Percentiles rank a stretch among this genome's conserved stretches.
phyloP scores from a whole-genome alignment of 2,888 invertebrate genomes.

The Mesorhabditis sp. region DNA sequence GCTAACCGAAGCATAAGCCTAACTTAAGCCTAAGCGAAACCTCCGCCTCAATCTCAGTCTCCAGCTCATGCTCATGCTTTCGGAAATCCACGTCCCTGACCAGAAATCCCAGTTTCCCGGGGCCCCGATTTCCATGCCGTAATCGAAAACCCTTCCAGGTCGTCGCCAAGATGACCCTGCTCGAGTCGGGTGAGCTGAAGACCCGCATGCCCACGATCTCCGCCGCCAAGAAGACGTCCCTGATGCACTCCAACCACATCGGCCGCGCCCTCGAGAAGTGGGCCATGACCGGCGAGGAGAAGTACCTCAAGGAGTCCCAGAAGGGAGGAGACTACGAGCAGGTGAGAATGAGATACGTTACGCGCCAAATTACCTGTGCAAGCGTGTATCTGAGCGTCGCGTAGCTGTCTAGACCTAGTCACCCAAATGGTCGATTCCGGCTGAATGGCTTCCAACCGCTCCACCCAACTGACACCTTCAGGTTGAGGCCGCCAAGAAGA shows the following conservation, averaged over 20 bases:
- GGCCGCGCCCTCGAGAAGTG: constrained; percentile 34
- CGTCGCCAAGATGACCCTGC: constrained; percentile 10
- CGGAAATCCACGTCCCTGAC: no score
- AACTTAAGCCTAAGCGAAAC: no score
- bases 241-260: constrained; percentile 37
- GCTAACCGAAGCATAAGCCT: no score
- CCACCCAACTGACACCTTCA: not conserved
- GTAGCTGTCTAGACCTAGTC: no score
- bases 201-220: constrained; percentile 5
- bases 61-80: no score
- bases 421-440: no score
- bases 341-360: not conserved
- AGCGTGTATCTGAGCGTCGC: no score
- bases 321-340: not conserved
- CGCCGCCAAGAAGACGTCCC: constrained; percentile 15
- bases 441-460: no score
- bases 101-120: no score
- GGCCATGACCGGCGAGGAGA: constrained; percentile 38
- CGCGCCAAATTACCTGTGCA: no score
- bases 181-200: constrained; percentile 5
- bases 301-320: constrained; percentile 12
- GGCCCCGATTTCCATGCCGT: not conserved
- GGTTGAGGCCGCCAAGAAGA: constrained; percentile 18
- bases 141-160: not conserved
- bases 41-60: no score